Conservation (phyloP, 1,140 invertebrate species). For the Wiebesia pumilae region DNA sequence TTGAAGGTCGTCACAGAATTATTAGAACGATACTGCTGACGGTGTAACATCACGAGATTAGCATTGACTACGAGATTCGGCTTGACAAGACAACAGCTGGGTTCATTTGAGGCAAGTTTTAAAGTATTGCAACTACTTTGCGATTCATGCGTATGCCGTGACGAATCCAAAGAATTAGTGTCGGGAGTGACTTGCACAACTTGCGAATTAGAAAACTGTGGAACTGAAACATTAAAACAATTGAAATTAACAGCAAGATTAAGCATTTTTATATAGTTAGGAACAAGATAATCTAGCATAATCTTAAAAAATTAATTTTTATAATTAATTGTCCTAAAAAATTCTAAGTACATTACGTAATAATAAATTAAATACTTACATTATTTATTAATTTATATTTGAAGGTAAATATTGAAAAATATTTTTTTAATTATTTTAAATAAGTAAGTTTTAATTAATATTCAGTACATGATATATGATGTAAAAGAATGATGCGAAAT, state of each 20-base stretch:
- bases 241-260: constrained; percentile 1
- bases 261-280: too few relatives aligned
- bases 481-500: too few relatives aligned
- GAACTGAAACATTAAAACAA: constrained; percentile 49
- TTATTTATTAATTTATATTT: too few relatives aligned
- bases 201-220: constrained; percentile 67
- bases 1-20: constrained; percentile 82
- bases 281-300: too few relatives aligned
- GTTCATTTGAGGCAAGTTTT: constrained; percentile 55
- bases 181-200: constrained; percentile 70
- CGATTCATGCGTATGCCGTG: constrained; percentile 66
- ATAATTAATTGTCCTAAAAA: too few relatives aligned
- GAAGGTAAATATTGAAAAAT: too few relatives aligned
- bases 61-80: constrained; percentile 73
- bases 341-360: too few relatives aligned
- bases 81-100: constrained; percentile 56
- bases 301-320: too few relatives aligned
- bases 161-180: constrained; percentile 69
- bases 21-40: constrained; percentile 82
- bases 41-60: constrained; percentile 81
- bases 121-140: constrained; percentile 64
- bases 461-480: too few relatives aligned
- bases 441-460: too few relatives aligned
- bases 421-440: too few relatives aligned
- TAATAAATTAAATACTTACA: too few relatives aligned